Base-by-base conservation (phyloP, 2,888 invertebrate species). In the Torymus texanus region DNA sequence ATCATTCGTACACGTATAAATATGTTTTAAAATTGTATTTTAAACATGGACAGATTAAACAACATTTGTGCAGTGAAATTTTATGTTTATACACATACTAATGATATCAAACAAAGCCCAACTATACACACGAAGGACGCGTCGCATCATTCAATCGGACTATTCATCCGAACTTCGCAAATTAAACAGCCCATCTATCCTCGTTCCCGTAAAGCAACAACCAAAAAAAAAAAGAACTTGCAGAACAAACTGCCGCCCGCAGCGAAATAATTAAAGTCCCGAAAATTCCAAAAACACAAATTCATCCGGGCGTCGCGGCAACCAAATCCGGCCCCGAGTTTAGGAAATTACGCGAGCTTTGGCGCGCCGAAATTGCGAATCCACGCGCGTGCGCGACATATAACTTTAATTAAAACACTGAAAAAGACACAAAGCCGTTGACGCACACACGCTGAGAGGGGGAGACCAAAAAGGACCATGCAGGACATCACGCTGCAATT, bases 401-500 rank as follows among this genome's bases (percentile, higher is more conserved):
- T 77, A 71, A 71, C 65, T 70, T 71, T 76, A 76, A 77, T 77
- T 77, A 77, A 70, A 77, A 59, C 71, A 56, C 29, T n/a, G 77
- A 77, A 65, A 71, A 71, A 77, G 63, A 70, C 18, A 53, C 68
- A 71, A 51, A 67, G 67, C 67, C 56, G 70, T 70, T 41, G 18
- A 55, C 68, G 16, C 55, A 53, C 18, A 62, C 24, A 11, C 18
- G 10, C 41, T 0, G 58, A 4, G 53, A n/a, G 51, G 29, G n/a
- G 41, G 41, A 41, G n/a, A n/a, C n/a, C 41, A 53, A 29, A 21
- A 61, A 21, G 16, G 29, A 73, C 18, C 24, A 16, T 11, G 21
- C 21, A 8, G 14, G 12, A 21, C 41, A 41, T 41, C 41, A 8
- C 41, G 53, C 29, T 18, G 62, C 70, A 63, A 76, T 76, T 76